Evolutionary conservation across 2,888 invertebrate species (phyloP).

Genomic region (Phorcus lineatus): DNA sequence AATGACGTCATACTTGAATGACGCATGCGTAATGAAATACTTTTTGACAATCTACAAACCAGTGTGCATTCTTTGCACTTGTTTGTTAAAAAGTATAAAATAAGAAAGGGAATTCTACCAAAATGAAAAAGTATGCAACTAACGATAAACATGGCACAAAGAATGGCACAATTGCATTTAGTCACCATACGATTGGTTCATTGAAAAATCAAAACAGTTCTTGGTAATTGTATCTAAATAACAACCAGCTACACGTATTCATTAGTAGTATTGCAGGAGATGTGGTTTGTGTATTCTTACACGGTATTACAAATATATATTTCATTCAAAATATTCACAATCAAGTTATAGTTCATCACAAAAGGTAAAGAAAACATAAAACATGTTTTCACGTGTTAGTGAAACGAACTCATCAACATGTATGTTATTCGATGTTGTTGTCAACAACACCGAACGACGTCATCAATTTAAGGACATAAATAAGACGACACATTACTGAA

Average conservation of each 20-base stretch:
- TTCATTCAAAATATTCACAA: conserved; percentile 4
- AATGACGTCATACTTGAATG: not conserved
- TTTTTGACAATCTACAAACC: not conserved
- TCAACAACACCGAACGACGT: not conserved
- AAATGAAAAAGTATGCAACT: not conserved
- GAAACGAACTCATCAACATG: not conserved
- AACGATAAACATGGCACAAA: not conserved
- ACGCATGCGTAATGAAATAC: not conserved
- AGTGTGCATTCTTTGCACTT: not conserved
- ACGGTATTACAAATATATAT: not conserved
- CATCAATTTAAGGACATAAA: not conserved
- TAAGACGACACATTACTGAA: no score
- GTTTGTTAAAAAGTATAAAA: no score
- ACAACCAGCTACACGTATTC: not conserved
- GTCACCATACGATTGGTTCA: no score
- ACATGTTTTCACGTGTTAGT: not conserved
- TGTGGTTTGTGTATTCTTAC: not conserved
- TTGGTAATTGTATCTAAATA: not conserved
- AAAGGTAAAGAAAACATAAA: not conserved
- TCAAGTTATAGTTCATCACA: not conserved
- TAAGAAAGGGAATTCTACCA: no score
- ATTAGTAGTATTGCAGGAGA: not conserved
- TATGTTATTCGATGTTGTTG: not conserved
- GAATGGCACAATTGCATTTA: not conserved
- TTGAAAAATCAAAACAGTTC: no score